These are phyloP conservation scores for Stramonita haemastoma DNA, from an alignment of 2,888 invertebrate genomes.

Conservation along the genomic window DNA sequence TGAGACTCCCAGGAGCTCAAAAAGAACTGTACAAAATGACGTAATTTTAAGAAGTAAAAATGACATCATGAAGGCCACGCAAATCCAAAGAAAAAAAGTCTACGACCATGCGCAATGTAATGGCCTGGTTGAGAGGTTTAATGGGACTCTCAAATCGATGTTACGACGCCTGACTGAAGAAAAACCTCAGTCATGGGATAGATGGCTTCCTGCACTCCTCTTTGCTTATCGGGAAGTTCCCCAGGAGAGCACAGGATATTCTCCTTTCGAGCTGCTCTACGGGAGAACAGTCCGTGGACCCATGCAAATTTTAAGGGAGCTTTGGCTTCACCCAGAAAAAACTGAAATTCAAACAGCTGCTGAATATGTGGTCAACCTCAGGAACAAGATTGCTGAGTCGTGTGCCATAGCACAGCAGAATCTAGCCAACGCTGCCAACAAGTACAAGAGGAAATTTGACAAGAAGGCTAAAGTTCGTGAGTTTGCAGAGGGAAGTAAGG, in stretches of 20 bases:
- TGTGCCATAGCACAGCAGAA: conserved; percentile 45
- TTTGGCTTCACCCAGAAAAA: background rate
- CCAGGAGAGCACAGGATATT: background rate
- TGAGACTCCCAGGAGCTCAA: no score
- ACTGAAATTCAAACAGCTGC: background rate
- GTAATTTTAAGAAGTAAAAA: no score
- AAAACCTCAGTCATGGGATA: background rate
- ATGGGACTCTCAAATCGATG: background rate
- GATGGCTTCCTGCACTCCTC: background rate
- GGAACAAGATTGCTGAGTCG: conserved; percentile 35
- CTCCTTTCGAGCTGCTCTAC: background rate
- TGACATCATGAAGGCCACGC: no score
- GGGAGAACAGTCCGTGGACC: background rate
- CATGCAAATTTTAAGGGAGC: background rate
- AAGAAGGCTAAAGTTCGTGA: conserved; percentile 35
- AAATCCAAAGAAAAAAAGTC: no score
- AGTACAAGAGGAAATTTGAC: conserved; percentile 45
- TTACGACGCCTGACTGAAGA: background rate
- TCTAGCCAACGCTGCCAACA: conserved; percentile 24
- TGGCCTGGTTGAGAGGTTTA: background rate
- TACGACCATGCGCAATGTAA: background rate
- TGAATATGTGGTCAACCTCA: background rate
- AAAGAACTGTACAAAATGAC: no score
- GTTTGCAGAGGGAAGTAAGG: conserved; percentile 44
- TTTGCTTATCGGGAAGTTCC: background rate